These are phyloP conservation scores for Tachypleus tridentatus DNA, from an alignment of 1,140 invertebrate species.

Conservation along the genomic window DNA sequence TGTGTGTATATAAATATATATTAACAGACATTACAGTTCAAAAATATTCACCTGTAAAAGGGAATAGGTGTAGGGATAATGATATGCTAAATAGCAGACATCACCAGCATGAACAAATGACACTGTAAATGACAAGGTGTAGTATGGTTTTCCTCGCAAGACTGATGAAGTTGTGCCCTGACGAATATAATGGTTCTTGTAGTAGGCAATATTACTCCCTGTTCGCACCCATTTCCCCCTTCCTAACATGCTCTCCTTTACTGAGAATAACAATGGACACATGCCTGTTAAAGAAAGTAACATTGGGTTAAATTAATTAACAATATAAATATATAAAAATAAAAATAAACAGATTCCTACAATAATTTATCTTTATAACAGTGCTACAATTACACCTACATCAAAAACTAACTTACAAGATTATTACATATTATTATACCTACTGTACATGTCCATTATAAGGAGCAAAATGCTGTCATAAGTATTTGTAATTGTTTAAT, in stretches of 20 bases:
- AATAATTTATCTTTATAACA: too few relatives aligned
- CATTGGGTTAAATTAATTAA: too few relatives aligned
- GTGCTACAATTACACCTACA: too few relatives aligned
- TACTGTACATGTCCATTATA: background rate
- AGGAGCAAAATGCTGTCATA: background rate
- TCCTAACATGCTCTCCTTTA: conserved; percentile 50
- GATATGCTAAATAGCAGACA: conserved; percentile 87
- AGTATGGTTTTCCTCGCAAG: conserved; percentile 46
- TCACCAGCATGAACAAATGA: conserved; percentile 82
- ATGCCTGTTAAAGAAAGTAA: conserved; percentile 42
- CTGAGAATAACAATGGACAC: conserved; percentile 82
- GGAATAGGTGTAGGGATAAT: conserved; percentile 92
- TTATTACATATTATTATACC: background rate
- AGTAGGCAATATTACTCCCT: conserved; percentile 71
- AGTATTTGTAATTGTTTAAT: too few relatives aligned
- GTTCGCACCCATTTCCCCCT: conserved; percentile 55
- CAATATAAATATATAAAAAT: too few relatives aligned
- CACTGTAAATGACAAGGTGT: conserved; percentile 85
- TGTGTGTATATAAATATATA: too few relatives aligned
- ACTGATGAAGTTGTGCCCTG: conserved; percentile 9
- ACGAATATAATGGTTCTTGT: conserved; percentile 39
- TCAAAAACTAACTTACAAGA: conserved; percentile 25
- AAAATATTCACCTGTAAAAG: conserved; percentile 46
- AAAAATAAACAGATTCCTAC: too few relatives aligned
- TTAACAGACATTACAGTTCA: too few relatives aligned